phyloP scores from a whole-genome alignment of 92 coral and sea anemone species.

The Phenganax marumi region DNA sequence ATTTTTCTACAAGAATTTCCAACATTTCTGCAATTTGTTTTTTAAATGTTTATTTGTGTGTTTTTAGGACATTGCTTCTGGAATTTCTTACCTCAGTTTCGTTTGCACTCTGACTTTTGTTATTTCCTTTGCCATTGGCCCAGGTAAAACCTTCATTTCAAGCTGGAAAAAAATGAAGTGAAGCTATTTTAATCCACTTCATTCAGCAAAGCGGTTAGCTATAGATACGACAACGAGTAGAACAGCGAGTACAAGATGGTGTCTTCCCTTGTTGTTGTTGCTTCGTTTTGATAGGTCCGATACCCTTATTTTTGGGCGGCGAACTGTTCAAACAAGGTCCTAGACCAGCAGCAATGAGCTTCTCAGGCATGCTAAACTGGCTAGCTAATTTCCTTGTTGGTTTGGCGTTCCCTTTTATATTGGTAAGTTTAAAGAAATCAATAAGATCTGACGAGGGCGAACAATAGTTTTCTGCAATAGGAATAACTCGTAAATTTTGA shows the following conservation, averaged over 20 bases:
- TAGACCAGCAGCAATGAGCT: conserved; percentile 22
- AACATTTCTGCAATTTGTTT: background rate
- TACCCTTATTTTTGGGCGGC: conserved; percentile 17
- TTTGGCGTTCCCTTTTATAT: conserved; percentile 4
- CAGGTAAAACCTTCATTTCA: background rate
- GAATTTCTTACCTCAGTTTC: conserved; percentile 17
- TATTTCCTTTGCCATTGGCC: conserved; percentile 1
- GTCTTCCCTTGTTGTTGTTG: background rate
- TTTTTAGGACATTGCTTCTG: conserved; percentile 6
- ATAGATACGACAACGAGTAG: background rate
- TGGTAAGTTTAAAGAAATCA: background rate
- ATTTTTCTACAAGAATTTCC: background rate
- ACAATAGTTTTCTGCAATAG: background rate
- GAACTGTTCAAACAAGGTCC: conserved; percentile 34
- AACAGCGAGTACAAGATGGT: background rate
- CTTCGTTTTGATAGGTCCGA: background rate
- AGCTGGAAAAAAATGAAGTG: no score
- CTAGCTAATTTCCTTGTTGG: conserved; percentile 21
- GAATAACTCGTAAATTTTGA: background rate
- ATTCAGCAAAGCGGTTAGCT: no score
- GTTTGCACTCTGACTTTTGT: conserved; percentile 23
- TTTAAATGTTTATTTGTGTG: no score
- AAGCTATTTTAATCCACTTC: no score
- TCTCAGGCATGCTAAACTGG: conserved; percentile 27
- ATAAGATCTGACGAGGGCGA: background rate